These are phyloP conservation scores for Rhynchophorus ferrugineus DNA, from an alignment of 1,140 invertebrate genomes.

Conservation along the genomic window DNA sequence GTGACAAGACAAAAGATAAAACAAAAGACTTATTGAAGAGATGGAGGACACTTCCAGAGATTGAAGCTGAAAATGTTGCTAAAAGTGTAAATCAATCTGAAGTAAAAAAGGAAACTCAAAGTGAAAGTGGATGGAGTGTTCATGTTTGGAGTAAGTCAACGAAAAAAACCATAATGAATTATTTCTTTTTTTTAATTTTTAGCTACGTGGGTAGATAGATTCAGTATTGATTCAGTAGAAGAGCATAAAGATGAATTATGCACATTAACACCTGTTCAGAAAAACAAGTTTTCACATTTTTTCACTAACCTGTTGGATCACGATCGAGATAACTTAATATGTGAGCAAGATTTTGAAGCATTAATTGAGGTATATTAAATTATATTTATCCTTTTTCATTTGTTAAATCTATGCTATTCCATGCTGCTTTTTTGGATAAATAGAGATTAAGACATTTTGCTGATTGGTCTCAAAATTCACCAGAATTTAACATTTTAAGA, in stretches of 20 bases:
- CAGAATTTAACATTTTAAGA: constrained; percentile 58
- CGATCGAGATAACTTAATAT: constrained; percentile 60
- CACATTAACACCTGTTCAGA: constrained; percentile 53
- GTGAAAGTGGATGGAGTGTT: constrained; percentile 53
- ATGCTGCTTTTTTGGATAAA: constrained; percentile 32
- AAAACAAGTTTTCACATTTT: constrained; percentile 60
- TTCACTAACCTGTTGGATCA: constrained; percentile 61
- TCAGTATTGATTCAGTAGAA: constrained; percentile 51
- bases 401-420: constrained; percentile 24
- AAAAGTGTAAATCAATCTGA: constrained; percentile 32
- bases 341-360: constrained; percentile 58
- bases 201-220: constrained; percentile 63
- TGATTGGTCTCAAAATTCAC: constrained; percentile 62
- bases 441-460: constrained; percentile 64
- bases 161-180: not conserved
- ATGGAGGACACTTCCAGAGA: constrained; percentile 57
- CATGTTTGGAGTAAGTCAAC: constrained; percentile 60
- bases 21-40: constrained; percentile 60
- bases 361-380: constrained; percentile 54
- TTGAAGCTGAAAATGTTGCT: constrained; percentile 34
- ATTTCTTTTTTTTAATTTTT: constrained; percentile 23
- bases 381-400: too few relatives aligned
- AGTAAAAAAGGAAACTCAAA: constrained; percentile 36
- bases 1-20: constrained; percentile 59
- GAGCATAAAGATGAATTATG: constrained; percentile 45